These are phyloP conservation scores for Drosophila quadrilineata DNA, from an alignment of 1,140 invertebrate genomes.

Conservation along the genomic window DNA sequence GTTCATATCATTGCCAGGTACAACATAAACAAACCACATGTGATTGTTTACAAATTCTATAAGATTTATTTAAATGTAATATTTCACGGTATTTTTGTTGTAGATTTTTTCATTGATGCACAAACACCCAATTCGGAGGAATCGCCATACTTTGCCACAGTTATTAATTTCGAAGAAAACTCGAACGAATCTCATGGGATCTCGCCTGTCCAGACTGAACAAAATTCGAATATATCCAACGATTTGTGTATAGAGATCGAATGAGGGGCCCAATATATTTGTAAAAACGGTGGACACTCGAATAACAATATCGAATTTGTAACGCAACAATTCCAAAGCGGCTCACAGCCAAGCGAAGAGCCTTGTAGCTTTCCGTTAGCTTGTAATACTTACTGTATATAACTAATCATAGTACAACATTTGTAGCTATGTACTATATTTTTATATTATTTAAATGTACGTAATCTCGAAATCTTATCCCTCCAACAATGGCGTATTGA, in stretches of 20 bases:
- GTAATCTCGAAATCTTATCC: conserved; percentile 10
- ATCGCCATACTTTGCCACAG: conserved; percentile 12
- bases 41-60: neutral
- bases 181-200: neutral
- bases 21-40: neutral
- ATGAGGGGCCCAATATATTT: conserved; percentile 22
- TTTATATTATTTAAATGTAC: too few relatives aligned
- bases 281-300: too few relatives aligned
- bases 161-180: conserved; percentile 21
- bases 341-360: conserved; percentile 39
- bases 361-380: conserved; percentile 36
- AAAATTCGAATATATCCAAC: conserved; percentile 12
- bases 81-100: neutral
- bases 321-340: conserved; percentile 41
- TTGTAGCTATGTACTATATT: conserved; percentile 27
- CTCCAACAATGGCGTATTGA: conserved; percentile 1
- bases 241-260: conserved; percentile 38
- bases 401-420: conserved; percentile 29
- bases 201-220: conserved; percentile 1
- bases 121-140: conserved; percentile 41
- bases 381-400: conserved; percentile 28
- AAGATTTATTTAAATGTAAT: neutral
- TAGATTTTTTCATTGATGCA: conserved; percentile 65
- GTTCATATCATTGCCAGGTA: conserved; percentile 32
- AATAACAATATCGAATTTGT: conserved; percentile 29